Evolutionary conservation across 2,888 invertebrate species (phyloP), one percentile per base, ranked within the genome.

Genomic region (Lasioglossum villosulum): DNA sequence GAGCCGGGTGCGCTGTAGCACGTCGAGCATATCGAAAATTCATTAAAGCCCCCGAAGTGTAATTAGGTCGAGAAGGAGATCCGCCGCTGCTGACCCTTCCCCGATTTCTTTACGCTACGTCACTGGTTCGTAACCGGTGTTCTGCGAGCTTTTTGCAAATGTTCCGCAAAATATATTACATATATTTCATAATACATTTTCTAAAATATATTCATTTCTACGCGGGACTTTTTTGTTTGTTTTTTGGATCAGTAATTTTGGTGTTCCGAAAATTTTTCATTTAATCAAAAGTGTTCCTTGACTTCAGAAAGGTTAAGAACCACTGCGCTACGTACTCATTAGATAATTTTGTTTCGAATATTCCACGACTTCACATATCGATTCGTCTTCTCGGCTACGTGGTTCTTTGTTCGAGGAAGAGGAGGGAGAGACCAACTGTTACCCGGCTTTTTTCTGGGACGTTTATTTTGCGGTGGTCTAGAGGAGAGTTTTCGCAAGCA

Each of bases 21-120:
- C 30, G 68, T 27, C 75, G 70, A 70, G 72, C 39, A 71, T 82
- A 86, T 86, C 81, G 86, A 86, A 84, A 84, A 84, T 86, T 82
- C 84, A 86, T 86, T 84, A 84, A 56, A 78, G 70, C 39, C 34
- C 66, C 70, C 82, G 77, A 30, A 16, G 27, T 74, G 78, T 80
- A 84, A 86, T 86, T 86, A 78, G 86, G 73, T 84, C 86, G 78
- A 72, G 80, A 84, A 72, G 34, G 52, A 83, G 78, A 78, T 80
- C 12, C 39, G 42, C 75, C 75, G 63, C 27, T 71, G 72, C 59
- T 80, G 80, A 80, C 80, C 83, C 75, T 80, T 48, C 37, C 27
- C 19, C 19, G 59, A 56, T 75, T 71, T 70, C 63, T 83, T 80
- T 75, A 56, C 42, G 56, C 68, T 74, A 19, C 34, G 27, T 30